phyloP scores from a whole-genome alignment of 2,113 vertebrate genomes.

The Caretta caretta region DNA sequence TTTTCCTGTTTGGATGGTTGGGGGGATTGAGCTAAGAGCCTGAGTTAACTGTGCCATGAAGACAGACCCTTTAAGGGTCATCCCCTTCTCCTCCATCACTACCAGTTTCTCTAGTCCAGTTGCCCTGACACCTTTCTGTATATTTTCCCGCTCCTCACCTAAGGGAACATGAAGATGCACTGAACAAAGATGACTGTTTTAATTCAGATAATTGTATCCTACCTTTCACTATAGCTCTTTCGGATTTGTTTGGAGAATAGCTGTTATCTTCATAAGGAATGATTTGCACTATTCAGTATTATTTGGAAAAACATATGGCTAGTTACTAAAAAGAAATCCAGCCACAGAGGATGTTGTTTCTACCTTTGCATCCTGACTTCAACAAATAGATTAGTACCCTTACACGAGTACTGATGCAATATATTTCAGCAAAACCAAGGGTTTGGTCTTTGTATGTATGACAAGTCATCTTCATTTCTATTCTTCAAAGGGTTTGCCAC shows the following conservation, averaged over 20 bases:
- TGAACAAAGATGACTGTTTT: not conserved
- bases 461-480: not conserved
- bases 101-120: not conserved
- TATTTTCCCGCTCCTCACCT: not conserved
- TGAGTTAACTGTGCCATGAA: too few relatives aligned
- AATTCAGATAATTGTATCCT: not conserved
- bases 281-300: not conserved
- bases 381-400: accelerated
- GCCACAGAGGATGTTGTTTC: not conserved
- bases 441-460: not conserved
- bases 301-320: not conserved
- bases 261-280: not conserved
- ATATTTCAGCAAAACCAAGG: not conserved
- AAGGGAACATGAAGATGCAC: not conserved
- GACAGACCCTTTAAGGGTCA: not conserved
- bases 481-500: not conserved
- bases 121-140: not conserved
- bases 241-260: not conserved
- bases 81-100: not conserved
- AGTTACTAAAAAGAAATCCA: not conserved
- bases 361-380: not conserved
- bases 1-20: too few relatives aligned
- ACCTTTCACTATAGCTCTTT: not conserved
- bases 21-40: too few relatives aligned
- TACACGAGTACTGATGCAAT: not conserved